Conservation (phyloP, 2,113 vertebrate genomes). For the Platysteira castanea region DNA sequence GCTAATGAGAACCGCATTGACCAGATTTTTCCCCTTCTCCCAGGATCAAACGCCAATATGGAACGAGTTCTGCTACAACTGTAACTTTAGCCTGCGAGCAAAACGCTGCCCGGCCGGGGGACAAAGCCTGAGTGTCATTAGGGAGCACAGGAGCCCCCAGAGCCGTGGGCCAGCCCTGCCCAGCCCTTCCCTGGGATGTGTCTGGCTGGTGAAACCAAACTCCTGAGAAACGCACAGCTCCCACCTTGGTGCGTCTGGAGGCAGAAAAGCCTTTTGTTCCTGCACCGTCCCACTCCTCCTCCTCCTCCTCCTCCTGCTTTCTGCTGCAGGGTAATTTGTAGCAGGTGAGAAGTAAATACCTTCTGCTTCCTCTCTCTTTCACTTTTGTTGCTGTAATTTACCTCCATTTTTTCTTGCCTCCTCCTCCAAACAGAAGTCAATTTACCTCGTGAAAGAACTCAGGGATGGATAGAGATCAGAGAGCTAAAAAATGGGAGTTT, state of each 20-base stretch:
- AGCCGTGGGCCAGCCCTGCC: not conserved
- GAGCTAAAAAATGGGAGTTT: not conserved
- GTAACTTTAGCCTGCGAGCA: conserved; percentile 31
- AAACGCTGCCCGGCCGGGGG: not conserved
- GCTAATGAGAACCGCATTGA: conserved; percentile 47
- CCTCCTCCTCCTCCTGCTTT: not conserved
- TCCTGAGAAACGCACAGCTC: not conserved
- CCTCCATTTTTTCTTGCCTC: not conserved
- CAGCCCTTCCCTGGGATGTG: not conserved
- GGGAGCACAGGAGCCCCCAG: not conserved
- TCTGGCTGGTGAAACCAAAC: not conserved
- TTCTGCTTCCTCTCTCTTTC: not conserved
- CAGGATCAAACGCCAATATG: conserved; percentile 50
- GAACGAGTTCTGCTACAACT: conserved; percentile 38
- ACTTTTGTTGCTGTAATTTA: not conserved
- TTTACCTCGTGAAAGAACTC: not conserved
- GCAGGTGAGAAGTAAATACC: conserved; percentile 18
- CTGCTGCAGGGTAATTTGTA: conserved; percentile 24
- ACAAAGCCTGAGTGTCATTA: not conserved
- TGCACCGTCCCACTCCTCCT: not conserved
- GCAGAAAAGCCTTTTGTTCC: conserved; percentile 32
- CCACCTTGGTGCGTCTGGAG: not conserved
- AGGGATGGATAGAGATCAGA: fast-evolving
- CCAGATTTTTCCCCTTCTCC: conserved; percentile 18
- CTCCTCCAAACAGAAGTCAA: not conserved